These are phyloP conservation scores for Eriosoma lanigerum DNA, from an alignment of 1,140 invertebrate genomes.

Conservation along the genomic window DNA sequence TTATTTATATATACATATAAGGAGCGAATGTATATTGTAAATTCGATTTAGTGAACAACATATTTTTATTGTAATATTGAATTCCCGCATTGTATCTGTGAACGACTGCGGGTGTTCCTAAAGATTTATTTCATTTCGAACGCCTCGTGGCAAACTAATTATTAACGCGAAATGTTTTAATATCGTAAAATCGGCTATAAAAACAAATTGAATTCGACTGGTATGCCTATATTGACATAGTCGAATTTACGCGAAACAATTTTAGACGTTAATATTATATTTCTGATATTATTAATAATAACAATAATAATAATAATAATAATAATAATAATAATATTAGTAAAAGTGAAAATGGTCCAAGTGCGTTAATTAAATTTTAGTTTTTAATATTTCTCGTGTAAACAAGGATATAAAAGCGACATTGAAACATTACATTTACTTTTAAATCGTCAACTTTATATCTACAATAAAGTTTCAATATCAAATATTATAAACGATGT, in stretches of 20 bases:
- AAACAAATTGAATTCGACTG: conserved; percentile 20
- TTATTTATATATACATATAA: background rate
- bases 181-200: conserved; percentile 30
- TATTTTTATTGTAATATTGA: background rate
- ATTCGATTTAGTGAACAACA: background rate
- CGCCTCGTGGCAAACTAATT: conserved; percentile 16
- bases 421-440: background rate
- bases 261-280: too few species aligned
- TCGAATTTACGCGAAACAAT: background rate
- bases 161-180: conserved; percentile 3
- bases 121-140: conserved; percentile 6
- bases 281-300: background rate
- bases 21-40: background rate
- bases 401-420: background rate
- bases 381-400: background rate
- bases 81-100: background rate
- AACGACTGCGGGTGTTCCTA: background rate
- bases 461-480: background rate
- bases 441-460: background rate
- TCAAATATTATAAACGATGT: too few species aligned
- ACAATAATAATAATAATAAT: background rate
- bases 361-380: background rate
- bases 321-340: background rate
- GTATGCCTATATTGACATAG: conserved; percentile 24
- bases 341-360: background rate